Conservation (phyloP, 2,113 vertebrate genomes). For the Chunga burmeisteri region DNA sequence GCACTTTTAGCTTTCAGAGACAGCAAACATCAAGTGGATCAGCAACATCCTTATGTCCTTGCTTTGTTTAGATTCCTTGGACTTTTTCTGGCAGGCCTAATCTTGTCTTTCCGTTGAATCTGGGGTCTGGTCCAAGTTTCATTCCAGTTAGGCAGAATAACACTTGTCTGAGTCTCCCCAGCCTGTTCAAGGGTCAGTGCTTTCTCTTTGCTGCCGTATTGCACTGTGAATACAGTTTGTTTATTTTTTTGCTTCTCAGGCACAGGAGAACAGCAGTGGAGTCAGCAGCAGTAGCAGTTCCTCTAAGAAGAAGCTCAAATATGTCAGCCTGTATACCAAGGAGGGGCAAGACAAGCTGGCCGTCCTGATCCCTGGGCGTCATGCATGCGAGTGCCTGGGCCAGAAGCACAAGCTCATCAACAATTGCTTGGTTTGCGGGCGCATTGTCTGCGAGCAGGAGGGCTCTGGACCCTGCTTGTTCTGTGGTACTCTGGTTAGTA, state of each 20-base stretch:
- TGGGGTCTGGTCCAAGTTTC: not conserved
- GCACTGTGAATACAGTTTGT: not conserved
- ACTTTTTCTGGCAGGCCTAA: not conserved
- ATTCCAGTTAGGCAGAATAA: not conserved
- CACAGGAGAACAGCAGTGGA: constrained; percentile 75
- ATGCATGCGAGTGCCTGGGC: constrained; percentile 91
- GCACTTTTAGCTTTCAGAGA: not conserved
- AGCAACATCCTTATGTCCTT: not conserved
- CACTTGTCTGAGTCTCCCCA: not conserved
- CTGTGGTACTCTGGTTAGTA: constrained; percentile 87
- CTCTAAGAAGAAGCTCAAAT: constrained; percentile 90
- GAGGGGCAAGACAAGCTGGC: constrained; percentile 91
- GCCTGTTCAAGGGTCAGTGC: not conserved
- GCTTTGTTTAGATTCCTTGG: not conserved
- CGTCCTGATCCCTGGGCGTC: constrained; percentile 87
- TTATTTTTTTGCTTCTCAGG: constrained; percentile 69
- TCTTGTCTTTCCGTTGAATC: not conserved
- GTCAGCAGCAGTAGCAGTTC: constrained; percentile 40
- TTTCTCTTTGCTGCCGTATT: not conserved
- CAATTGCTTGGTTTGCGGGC: constrained; percentile 93
- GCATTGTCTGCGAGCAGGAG: constrained; percentile 94
- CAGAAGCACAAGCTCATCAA: constrained; percentile 96
- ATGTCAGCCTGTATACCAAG: constrained; percentile 87
- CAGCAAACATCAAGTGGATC: not conserved
- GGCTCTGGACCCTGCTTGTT: constrained; percentile 94